Evolutionary conservation across 2,113 vertebrate genomes (phyloP).

Genomic region (Pituophis catenifer): DNA sequence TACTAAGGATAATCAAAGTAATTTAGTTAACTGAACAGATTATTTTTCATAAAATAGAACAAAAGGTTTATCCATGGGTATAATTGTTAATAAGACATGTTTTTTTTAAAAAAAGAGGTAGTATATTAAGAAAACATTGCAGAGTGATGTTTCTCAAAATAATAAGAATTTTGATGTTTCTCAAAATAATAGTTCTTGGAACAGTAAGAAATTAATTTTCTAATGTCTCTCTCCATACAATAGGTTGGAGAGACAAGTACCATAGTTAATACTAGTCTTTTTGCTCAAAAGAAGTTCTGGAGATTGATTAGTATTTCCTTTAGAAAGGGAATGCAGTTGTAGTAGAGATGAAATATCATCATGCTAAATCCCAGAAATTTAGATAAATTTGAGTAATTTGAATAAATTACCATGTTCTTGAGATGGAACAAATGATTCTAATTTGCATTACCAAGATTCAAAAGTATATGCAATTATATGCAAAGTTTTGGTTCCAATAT

Average conservation of each 20-base stretch:
- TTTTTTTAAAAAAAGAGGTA: neutral
- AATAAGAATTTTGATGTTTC: neutral
- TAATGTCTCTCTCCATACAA: neutral
- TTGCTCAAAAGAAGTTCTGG: neutral
- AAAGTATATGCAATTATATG: neutral
- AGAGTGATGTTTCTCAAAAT: neutral
- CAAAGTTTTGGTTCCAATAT: neutral
- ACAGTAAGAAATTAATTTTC: neutral
- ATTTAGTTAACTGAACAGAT: neutral
- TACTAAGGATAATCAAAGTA: neutral
- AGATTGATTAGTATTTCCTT: neutral
- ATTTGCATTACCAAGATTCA: neutral
- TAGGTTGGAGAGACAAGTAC: neutral
- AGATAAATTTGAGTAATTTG: neutral
- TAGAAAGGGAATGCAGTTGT: neutral
- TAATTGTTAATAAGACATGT: neutral
- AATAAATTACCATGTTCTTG: neutral
- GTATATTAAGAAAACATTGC: neutral
- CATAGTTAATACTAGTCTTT: neutral
- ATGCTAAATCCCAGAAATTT: neutral
- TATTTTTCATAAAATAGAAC: neutral
- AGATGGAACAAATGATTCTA: neutral
- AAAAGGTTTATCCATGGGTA: neutral
- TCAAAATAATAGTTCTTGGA: neutral
- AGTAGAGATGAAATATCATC: neutral